These are phyloP conservation scores for Saccopteryx bilineata DNA, from an alignment of 2,113 vertebrate genomes.

Conservation along the genomic window DNA sequence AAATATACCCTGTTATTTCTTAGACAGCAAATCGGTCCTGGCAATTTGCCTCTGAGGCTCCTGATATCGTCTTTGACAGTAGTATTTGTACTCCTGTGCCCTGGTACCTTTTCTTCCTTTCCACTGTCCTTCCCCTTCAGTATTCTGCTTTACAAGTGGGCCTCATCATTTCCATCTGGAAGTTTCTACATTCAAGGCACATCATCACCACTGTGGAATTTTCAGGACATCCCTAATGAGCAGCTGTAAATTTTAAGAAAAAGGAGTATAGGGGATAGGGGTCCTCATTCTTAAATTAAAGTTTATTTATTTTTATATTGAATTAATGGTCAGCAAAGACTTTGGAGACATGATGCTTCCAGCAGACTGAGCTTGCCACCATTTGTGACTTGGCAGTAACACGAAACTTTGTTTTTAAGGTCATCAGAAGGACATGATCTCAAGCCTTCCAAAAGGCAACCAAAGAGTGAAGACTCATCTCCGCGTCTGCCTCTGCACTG, in stretches of 20 bases:
- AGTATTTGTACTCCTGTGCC: not conserved
- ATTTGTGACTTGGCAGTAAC: not conserved
- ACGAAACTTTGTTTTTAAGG: not conserved
- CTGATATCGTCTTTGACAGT: conserved; percentile 30
- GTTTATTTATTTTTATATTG: not conserved
- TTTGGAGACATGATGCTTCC: not conserved
- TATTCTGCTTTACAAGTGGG: not conserved
- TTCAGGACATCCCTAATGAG: conserved; percentile 9
- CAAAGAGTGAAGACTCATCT: not conserved
- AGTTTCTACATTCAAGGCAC: not conserved
- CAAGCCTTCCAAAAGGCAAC: not conserved
- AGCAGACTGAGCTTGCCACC: not conserved
- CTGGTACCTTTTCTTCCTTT: not conserved
- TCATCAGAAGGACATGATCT: not conserved
- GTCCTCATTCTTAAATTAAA: not conserved
- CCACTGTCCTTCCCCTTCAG: not conserved
- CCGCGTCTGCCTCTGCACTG: not conserved
- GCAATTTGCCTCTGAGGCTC: conserved; percentile 5
- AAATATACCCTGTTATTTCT: conserved; percentile 35
- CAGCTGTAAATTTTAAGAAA: not conserved
- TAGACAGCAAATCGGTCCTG: not conserved
- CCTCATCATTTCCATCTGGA: not conserved
- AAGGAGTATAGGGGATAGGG: not conserved
- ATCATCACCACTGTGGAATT: not conserved
- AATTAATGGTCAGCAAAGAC: not conserved